Conservation (phyloP, 1,140 invertebrate species). For the Drosophila sp. region DNA sequence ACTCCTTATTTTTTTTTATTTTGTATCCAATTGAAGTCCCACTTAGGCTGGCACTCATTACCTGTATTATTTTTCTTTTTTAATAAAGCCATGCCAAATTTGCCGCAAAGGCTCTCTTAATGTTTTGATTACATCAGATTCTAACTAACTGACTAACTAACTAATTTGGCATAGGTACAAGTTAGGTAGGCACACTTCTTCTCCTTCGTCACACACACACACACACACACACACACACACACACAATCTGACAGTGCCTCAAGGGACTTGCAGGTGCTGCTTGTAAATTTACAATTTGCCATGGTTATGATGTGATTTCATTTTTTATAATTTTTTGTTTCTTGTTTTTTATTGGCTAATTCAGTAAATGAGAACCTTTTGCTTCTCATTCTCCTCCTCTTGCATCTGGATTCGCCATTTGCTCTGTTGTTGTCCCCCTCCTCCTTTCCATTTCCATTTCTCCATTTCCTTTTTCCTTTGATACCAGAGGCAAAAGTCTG, state of each 20-base stretch:
- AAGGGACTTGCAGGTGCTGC: slow-evolving; percentile 16
- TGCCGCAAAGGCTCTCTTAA: slow-evolving; percentile 61
- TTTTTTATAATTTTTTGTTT: slow-evolving; percentile 28
- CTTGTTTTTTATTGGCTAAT: not conserved
- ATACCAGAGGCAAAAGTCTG: not conserved
- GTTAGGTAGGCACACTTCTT: slow-evolving; percentile 28
- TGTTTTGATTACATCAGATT: slow-evolving; percentile 69
- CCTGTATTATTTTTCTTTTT: slow-evolving; percentile 39
- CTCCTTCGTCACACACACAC: no score
- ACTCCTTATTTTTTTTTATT: slow-evolving; percentile 11
- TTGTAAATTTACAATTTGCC: slow-evolving; percentile 67
- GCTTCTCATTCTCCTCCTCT: not conserved
- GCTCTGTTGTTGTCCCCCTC: not conserved
- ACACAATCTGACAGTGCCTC: slow-evolving; percentile 28
- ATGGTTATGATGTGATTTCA: slow-evolving; percentile 53
- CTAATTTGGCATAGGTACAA: slow-evolving; percentile 7
- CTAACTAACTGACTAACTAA: slow-evolving; percentile 41
- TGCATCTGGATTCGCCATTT: not conserved
- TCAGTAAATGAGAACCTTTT: slow-evolving; percentile 16
- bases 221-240: no score
- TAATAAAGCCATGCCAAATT: slow-evolving; percentile 71
- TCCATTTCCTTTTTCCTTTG: not conserved
- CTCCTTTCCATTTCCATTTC: not conserved
- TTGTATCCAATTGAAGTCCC: slow-evolving; percentile 37
- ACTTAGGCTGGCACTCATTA: slow-evolving; percentile 45